These are phyloP conservation scores for chimpanzee (Pan troglodytes) DNA, from an alignment of 2,113 vertebrate species.

Conservation along the genomic window DNA sequence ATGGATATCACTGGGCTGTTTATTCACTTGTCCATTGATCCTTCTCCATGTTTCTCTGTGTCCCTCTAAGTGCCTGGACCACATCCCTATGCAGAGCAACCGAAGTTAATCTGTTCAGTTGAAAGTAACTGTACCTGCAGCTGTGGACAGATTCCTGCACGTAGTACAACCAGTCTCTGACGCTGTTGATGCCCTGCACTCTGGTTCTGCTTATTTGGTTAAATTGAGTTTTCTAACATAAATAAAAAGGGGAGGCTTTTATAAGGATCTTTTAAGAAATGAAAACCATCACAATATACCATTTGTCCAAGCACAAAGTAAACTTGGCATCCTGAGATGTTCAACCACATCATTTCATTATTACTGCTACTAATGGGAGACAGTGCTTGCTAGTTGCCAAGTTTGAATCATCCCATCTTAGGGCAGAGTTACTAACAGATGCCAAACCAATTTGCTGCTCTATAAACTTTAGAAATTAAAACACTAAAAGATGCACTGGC, in stretches of 20 bases:
- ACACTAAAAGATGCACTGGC: neutral
- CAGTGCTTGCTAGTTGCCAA: neutral
- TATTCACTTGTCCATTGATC: neutral
- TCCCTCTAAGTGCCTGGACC: neutral
- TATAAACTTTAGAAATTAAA: slow-evolving; percentile 48
- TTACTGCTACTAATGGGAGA: neutral
- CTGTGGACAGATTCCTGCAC: neutral
- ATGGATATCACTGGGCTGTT: neutral
- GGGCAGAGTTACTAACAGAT: neutral
- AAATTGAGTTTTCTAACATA: neutral
- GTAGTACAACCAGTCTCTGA: fast-evolving
- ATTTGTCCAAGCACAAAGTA: slow-evolving; percentile 13
- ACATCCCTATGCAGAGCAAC: neutral
- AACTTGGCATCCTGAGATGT: neutral
- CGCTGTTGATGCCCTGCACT: fast-evolving
- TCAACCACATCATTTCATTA: neutral
- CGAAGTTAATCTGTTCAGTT: neutral
- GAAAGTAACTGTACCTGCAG: neutral
- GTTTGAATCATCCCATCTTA: neutral
- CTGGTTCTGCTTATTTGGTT: neutral
- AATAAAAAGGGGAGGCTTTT: neutral
- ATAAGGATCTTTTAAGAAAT: slow-evolving; percentile 5
- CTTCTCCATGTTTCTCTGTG: neutral
- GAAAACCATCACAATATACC: neutral
- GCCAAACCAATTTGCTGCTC: slow-evolving; percentile 47